Evolutionary conservation across 1,140 invertebrate species (phyloP).

Genomic region (Ceratina calcarata): DNA sequence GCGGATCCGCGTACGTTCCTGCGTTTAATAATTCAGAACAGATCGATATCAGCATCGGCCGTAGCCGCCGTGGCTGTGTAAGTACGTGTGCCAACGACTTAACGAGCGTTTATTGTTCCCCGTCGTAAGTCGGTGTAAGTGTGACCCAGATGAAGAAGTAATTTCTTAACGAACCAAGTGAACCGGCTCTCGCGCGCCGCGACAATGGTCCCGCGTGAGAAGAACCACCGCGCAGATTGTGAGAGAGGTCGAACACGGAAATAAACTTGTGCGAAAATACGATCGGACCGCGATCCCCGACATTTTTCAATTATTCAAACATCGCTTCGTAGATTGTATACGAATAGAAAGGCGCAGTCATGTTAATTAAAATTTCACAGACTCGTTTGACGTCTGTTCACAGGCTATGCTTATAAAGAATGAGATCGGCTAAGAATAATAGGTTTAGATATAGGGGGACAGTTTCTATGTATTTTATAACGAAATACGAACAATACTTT

Average conservation of each 20-base stretch:
- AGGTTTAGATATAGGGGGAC: too few relatives aligned
- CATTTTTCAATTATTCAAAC: constrained; percentile 28
- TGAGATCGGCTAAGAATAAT: neutral
- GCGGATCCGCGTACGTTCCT: neutral
- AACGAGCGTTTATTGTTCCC: constrained; percentile 59
- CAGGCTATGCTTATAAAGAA: neutral
- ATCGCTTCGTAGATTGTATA: too few relatives aligned
- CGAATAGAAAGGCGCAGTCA: too few relatives aligned
- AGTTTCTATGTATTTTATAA: too few relatives aligned
- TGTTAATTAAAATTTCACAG: too few relatives aligned
- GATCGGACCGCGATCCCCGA: neutral
- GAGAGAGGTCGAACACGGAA: neutral
- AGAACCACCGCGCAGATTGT: neutral
- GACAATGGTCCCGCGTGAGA: constrained; percentile 12
- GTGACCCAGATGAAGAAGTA: constrained; percentile 65
- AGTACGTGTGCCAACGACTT: constrained; percentile 8
- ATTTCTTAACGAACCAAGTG: constrained; percentile 51
- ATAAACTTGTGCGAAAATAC: constrained; percentile 20
- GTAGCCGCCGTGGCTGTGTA: neutral
- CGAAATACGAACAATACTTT: too few relatives aligned
- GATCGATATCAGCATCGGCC: constrained; percentile 40
- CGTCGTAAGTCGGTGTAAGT: constrained; percentile 27
- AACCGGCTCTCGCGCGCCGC: neutral
- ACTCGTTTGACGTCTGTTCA: too few relatives aligned
- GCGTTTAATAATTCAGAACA: constrained; percentile 36